Base-by-base conservation (phyloP, 2,888 invertebrate genomes). In the Blastobasis adustella region DNA sequence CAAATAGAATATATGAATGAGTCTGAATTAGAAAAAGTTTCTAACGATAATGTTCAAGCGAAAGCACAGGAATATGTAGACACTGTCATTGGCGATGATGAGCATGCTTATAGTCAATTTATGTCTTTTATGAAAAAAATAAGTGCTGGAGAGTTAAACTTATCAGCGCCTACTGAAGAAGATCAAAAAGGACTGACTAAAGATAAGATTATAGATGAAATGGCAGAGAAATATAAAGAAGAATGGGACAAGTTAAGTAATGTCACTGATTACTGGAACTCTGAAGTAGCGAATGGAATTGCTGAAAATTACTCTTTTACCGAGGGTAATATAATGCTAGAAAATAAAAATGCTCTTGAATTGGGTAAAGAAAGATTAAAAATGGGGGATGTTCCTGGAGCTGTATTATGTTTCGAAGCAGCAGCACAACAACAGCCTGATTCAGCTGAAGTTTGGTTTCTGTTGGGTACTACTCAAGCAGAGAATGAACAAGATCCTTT, bases 401-500 rank as follows among this genome's bases (percentile, higher is more conserved):
- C 99, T 10, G 98, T 98, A 0, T 82, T 99, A 37, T 95, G 98
- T 69, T 99, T 99, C 84, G 99, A 99, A 85, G 96, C 97, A 49
- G 98, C 98, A 7, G 97, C 93, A 4, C 94, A 95, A 69, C 93
- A 96, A 71, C 90, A 95, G 48, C 92, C 94, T 2, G 90, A 93
- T 49, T 94, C 94, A 67, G 89, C 92, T 0, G 94, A 96, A 79
- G 95, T 94, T 1, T 98, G 98, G 98, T 92, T 94, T 57, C 85
- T 95, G 41, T 85, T 98, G 47, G 98, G 98, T 7, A 94, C 94
- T 49, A 95, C 97, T 39, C 98, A 98, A 79, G 97, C 99, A 43
- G 98, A 99, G 89, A 99, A 99, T 87, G 99, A 99, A 88, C 98
- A 95, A 85, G 99, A 99, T 81, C 95, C 96, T 4, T 90, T 93